Evolutionary conservation across 2,113 vertebrate species (phyloP), one percentile per base, ranked within the genome.

Genomic region (Lycocorax pyrrhopterus): DNA sequence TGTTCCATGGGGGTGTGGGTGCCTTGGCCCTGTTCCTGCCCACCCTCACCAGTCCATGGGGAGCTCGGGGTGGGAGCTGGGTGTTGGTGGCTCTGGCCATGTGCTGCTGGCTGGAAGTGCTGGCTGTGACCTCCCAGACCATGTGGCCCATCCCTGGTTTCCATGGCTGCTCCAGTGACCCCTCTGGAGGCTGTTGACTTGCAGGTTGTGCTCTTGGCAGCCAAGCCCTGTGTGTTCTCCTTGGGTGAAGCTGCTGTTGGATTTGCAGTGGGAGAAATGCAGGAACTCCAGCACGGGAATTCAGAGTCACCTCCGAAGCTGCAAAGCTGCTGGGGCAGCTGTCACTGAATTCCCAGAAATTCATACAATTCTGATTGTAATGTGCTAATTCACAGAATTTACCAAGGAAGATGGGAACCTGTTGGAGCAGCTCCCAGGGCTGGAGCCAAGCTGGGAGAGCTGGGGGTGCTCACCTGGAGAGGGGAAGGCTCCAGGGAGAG

Each of bases 71-170:
- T 78, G 66, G 64, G 11, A 26, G 43, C 32, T 46, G 64, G 43
- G 8, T 47, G 33, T 18, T 37, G 75, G 17, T 56, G 52, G 39
- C 71, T 73, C 39, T 56, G 62, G 39, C 29, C 74, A 39, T 1
- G 5, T 44, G 49, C 62, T 67, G 63, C 16, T 53, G 80, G 41
- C 69, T n/a, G 29, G 12, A 1, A 16, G 41, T 39, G 49, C 29
- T 84, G 59, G 22, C 69, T 74, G 69, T 66, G 51, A 16, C 60
- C 25, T 85, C 30, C 13, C 71, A 85, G 25, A 35, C 19, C 71
- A 30, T 0, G 5, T 58, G 71, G 25, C 60, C 30, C 51, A n/a
- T 30, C 60, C 1, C 0, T 41, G 51, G 19, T 58, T 56, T 41
- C 51, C 20, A 2, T 58, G 71, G 43, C 71, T 67, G 43, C 44